Evolutionary conservation across 2,797 vertebrate species (phyloP), one percentile per base, ranked within the genome.

Genomic region (Perodicticus potto): DNA sequence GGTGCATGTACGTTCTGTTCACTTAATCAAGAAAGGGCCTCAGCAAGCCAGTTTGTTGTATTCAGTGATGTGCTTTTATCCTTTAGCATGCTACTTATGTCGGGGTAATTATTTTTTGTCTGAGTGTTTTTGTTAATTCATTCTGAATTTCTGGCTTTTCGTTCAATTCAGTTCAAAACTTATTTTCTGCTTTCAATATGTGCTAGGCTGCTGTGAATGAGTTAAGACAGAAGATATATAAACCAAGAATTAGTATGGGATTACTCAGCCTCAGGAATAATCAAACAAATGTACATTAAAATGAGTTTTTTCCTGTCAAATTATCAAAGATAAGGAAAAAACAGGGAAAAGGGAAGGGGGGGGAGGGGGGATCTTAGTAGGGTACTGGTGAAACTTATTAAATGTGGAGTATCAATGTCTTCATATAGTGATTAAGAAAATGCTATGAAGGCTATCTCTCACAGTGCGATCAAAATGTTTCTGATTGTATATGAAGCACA

Each of bases 111-210:
- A 53, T 53, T 73, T 83, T 77, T 69, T 14, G 27, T 67, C 20
- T 80, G 27, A 83, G 12, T 65, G 23, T 83, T 95, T 95, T 95
- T 82, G 59, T 76, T 67, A n/a, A 86, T 74, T 95, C 4, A 32
- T 67, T 86, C 72, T 90, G 80, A 85, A 80, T 53, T 67, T 84
- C 32, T 80, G 86, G 72, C 23, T 86, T 93, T 83, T 80, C 86
- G 55, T 86, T 77, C 19, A 92, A 29, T 78, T 78, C 20, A 4
- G 32, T 83, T 94, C 27, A 43, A 78, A 94, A 83, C 67, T 85
- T 61, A 70, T 83, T 96, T 93, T 43, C 27, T 89, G 22, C 61
- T 74, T 95, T 89, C 4, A 23, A 25, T 37, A 72, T 67, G 17
- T 27, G 5, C 22, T 43, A 49, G 34, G 89, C 61, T 45, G 14